These are phyloP conservation scores for Mus minutoides DNA, from an alignment of 2,797 vertebrate species.

Conservation along the genomic window DNA sequence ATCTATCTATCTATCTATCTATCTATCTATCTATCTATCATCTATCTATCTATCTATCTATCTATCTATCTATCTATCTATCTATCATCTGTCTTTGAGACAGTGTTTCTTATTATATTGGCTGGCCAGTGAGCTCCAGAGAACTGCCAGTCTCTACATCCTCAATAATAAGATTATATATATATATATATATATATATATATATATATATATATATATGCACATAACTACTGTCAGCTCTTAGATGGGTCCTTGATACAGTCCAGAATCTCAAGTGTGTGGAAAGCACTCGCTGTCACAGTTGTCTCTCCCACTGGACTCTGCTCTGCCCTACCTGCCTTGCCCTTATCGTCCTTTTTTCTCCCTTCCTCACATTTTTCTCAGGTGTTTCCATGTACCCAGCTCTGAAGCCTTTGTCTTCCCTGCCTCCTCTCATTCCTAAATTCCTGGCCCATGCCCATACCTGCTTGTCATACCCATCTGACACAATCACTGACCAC, in stretches of 20 bases:
- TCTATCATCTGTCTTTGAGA: not conserved
- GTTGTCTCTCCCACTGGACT: not conserved
- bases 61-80: not conserved
- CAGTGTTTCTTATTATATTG: not conserved
- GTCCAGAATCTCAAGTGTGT: too few species aligned
- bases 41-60: not conserved
- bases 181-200: too few species aligned
- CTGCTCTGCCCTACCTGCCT: not conserved
- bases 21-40: not conserved
- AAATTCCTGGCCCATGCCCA: not conserved
- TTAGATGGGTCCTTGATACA: not conserved
- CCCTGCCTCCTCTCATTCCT: not conserved
- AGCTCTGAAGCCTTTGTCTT: not conserved
- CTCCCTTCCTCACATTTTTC: not conserved
- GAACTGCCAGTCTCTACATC: not conserved
- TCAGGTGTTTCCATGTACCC: not conserved
- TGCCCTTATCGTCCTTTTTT: not conserved
- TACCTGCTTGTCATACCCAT: not conserved
- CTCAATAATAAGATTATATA: not conserved
- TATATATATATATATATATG: not conserved
- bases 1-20: not conserved
- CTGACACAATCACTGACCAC: not conserved
- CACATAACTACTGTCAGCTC: not conserved
- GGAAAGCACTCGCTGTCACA: not conserved
- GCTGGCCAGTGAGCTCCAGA: not conserved